Evolutionary conservation across 2,113 vertebrate genomes (phyloP), one percentile per base, ranked within the genome.

Genomic region (Suricata suricatta): DNA sequence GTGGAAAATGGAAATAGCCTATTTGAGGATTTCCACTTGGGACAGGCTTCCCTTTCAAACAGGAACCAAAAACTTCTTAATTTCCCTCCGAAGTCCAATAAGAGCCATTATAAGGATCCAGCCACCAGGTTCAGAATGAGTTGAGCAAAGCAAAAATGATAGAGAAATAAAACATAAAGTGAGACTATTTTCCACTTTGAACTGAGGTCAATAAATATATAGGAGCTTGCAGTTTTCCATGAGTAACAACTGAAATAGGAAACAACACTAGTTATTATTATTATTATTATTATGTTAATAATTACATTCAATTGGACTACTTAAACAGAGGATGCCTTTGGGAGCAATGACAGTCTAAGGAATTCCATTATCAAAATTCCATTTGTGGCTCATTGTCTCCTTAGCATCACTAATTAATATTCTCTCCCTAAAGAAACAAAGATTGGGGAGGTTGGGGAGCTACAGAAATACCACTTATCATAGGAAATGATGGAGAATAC

Each of bases 371-470:
- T 86, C 35, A 84, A 93, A 85, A 90, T 86, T 85, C 77, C 71
- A 91, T 87, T 90, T 92, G 88, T 17, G 72, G 68, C 87, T 64
- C 88, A 29, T 2, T 7, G 44, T 47, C 90, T 92, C 91, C 66
- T 95, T 72, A 76, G 76, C 89, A 87, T 80, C 31, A 1, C 81
- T 96, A 97, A 96, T 96, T 95, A 96, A 95, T 93, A 97, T 96
- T 93, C 92, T 90, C 57, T 97, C 83, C 38, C 69, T 81, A 96
- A 97, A 93, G 86, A 93, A 97, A 93, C 60, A 93, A 74, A 69
- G 21, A 54, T 13, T 5, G 77, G 81, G n/a, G 83, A 90, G 57
- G 25, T 10, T 80, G 74, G 93, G 11, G 68, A 88, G 66, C 50
- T 33, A 71, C 60, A 77, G 94, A 68, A 90, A 88, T 31, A 47